These are phyloP conservation scores for Rhingia campestris DNA, from an alignment of 2,888 invertebrate species.

Conservation along the genomic window DNA sequence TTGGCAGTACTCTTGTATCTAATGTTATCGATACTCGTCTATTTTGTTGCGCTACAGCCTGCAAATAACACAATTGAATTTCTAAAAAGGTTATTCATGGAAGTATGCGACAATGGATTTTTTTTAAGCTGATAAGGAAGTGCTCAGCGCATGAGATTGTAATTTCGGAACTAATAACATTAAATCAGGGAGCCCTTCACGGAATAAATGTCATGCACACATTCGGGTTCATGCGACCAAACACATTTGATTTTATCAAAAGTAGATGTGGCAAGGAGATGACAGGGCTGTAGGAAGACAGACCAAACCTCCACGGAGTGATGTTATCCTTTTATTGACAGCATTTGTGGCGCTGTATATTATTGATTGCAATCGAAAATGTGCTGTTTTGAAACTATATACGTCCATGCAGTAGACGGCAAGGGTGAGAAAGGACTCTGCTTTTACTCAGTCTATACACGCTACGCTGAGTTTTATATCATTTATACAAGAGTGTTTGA, in stretches of 20 bases:
- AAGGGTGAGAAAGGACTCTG: constrained; percentile 36
- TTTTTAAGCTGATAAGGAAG: constrained; percentile 58
- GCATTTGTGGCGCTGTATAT: constrained; percentile 62
- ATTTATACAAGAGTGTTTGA: constrained; percentile 20
- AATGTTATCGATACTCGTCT: constrained; percentile 41
- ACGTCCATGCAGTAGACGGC: constrained; percentile 9
- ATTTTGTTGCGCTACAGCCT: constrained; percentile 21
- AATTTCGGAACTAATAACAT: constrained; percentile 64
- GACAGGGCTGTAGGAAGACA: constrained; percentile 41
- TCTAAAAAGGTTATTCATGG: constrained; percentile 21
- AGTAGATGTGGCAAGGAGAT: constrained; percentile 57
- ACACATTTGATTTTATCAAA: constrained; percentile 58
- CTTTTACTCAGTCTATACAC: constrained; percentile 55
- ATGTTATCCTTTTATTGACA: constrained; percentile 72
- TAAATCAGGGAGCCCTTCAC: constrained; percentile 64
- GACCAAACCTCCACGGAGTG: constrained; percentile 51
- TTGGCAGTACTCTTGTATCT: constrained; percentile 23
- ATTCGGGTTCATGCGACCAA: not conserved
- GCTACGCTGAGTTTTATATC: constrained; percentile 59
- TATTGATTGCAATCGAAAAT: constrained; percentile 68
- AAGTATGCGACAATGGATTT: constrained; percentile 28
- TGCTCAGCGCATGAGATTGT: constrained; percentile 46
- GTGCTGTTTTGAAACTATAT: constrained; percentile 56
- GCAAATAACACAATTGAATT: constrained; percentile 52
- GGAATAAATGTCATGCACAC: not conserved